These are phyloP conservation scores for Pelagia noctiluca DNA, from an alignment of 30 jellyfish, hydroid and myxozoan species.

Conservation along the genomic window DNA sequence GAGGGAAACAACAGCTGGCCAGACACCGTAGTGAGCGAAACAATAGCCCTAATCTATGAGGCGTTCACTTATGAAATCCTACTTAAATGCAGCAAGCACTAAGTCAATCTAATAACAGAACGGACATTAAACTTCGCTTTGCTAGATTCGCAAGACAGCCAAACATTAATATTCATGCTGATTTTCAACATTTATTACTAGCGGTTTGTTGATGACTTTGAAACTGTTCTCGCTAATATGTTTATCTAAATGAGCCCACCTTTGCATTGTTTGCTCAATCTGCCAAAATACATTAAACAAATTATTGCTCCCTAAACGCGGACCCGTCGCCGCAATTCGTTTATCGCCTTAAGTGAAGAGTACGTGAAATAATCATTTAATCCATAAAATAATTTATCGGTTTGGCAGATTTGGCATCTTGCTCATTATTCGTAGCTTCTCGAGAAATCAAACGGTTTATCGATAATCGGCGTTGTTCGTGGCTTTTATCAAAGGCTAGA, in stretches of 20 bases:
- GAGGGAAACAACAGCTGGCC: too few relatives aligned
- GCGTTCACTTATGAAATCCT: too few relatives aligned
- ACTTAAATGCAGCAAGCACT: background rate
- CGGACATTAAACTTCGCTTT: constrained; percentile 57
- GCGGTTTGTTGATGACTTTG: constrained; percentile 61
- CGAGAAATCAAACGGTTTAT: background rate
- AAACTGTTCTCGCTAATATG: constrained; percentile 63
- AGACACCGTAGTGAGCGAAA: too few relatives aligned
- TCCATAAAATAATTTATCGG: constrained; percentile 70
- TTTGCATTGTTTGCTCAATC: constrained; percentile 28
- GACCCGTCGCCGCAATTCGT: constrained; percentile 49
- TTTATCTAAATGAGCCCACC: constrained; percentile 60
- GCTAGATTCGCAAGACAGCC: constrained; percentile 51
- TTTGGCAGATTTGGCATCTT: constrained; percentile 56
- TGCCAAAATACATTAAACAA: constrained; percentile 21
- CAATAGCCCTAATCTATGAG: too few relatives aligned
- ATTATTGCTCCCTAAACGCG: constrained; percentile 72
- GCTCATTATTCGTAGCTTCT: background rate
- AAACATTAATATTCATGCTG: constrained; percentile 57
- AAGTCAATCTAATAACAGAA: constrained; percentile 30
- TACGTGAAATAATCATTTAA: constrained; percentile 52
- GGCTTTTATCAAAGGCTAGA: background rate
- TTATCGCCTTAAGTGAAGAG: constrained; percentile 76
- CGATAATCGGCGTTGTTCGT: background rate
- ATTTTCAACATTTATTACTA: constrained; percentile 60